phyloP scores from a whole-genome alignment of 2,797 vertebrate genomes.

The Pachyuromys duprasi region DNA sequence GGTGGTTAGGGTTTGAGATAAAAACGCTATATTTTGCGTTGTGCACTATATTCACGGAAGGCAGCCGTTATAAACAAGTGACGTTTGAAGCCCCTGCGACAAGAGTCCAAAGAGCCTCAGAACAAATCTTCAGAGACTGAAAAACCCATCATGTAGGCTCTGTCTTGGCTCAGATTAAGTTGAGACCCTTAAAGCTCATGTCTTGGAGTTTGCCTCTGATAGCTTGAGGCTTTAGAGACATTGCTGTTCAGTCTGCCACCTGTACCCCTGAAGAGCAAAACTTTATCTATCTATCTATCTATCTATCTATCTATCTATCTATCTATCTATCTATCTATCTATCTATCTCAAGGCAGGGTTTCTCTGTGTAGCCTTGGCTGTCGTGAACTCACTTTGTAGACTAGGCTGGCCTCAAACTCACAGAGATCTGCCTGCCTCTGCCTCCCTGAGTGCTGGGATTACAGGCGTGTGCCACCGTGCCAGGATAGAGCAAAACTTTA shows the following conservation, averaged over 20 bases:
- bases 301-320: no score
- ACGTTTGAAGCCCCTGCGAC: not conserved
- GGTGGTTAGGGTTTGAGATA: not conserved
- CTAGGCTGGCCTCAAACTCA: no score
- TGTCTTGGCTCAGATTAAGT: not conserved
- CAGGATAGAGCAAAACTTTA: not conserved
- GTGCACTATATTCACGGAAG: not conserved
- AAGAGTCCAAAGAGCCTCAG: not conserved
- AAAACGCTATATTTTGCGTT: not conserved
- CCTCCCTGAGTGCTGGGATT: no score
- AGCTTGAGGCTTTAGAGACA: not conserved
- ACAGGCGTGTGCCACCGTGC: no score
- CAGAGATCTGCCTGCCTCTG: no score
- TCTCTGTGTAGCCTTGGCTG: no score
- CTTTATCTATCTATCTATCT: no score
- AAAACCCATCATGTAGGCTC: not conserved
- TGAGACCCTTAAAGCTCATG: not conserved
- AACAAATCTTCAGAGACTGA: not conserved
- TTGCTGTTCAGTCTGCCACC: not conserved
- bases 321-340: no score
- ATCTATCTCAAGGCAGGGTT: no score
- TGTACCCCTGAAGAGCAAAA: not conserved
- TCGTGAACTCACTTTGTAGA: no score
- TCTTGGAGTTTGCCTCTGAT: not conserved
- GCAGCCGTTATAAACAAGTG: not conserved